phyloP scores from a whole-genome alignment of 2,113 vertebrate genomes.

The Bagarius yarrelli region DNA sequence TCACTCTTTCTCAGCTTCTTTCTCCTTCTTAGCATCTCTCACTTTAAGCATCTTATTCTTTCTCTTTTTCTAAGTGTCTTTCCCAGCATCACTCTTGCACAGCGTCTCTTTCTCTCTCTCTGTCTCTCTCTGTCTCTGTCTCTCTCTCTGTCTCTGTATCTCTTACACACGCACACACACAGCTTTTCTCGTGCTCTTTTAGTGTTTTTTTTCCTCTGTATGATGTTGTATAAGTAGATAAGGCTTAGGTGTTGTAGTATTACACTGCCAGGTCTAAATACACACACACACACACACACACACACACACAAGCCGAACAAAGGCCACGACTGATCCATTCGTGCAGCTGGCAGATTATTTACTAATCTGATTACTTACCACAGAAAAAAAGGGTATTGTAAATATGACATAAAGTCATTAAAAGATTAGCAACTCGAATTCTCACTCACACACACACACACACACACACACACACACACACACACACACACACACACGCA shows the following conservation, averaged over 20 bases:
- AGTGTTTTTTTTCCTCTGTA: neutral
- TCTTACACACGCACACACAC: slow-evolving; percentile 33
- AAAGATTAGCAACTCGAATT: neutral
- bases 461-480: neutral
- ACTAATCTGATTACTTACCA: neutral
- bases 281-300: slow-evolving; percentile 6
- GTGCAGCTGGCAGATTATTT: neutral
- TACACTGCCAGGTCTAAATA: slow-evolving; percentile 13
- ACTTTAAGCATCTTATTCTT: too few species aligned
- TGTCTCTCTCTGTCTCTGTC: too few species aligned
- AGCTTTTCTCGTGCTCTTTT: too few species aligned
- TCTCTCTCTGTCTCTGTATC: too few species aligned
- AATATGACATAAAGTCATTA: neutral
- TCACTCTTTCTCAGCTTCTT: too few species aligned
- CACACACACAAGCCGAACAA: slow-evolving; percentile 2
- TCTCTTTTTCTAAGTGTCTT: too few species aligned
- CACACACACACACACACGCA: neutral
- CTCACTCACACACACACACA: neutral
- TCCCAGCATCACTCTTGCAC: too few species aligned
- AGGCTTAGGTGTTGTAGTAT: too few species aligned
- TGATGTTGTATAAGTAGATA: neutral
- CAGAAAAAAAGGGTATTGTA: neutral
- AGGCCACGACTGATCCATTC: neutral
- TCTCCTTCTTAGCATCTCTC: too few species aligned
- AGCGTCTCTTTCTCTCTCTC: too few species aligned